Base-by-base conservation (phyloP, 2,113 vertebrate species). In the Pomatorhinus ruficollis region DNA sequence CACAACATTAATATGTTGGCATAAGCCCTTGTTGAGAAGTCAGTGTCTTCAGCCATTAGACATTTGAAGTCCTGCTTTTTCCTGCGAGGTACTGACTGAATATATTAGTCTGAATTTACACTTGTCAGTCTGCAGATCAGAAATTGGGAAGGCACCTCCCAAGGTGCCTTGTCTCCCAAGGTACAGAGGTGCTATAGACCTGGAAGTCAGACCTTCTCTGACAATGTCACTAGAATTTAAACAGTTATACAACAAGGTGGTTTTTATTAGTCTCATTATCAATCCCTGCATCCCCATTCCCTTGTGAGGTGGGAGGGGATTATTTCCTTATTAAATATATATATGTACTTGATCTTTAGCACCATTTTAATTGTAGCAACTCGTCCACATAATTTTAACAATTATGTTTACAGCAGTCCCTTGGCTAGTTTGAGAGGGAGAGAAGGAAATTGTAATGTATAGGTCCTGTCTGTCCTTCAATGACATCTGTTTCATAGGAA, bases 371-470 rank as follows among this genome's bases (percentile, higher is more conserved):
- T 35, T 57, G 5, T 54, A 78, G 11, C 23, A 68, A 30, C 19
- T 66, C 0, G 1, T 87, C 42, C 39, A 66, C 23, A 17, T n/a
- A 0, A 21, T 52, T 74, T 59, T 59, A 50, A 10, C 15, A 52
- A 12, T 57, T 15, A 37, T 44, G 5, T 28, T 72, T 64, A 45
- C 3, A 18, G 8, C n/a, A 64, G 5, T 37, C 22, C 69, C 14
- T 28, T 39, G 27, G 24, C n/a, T 84, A 11, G 60, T 74, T 37
- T 24, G 12, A 11, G 6, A 35, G 10, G 3, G 6, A 50, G 2
- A 7, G 12, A 53, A 57, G 20, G 31, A 16, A 80, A 40, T 6
- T 1, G 0, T 14, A n/a, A 17, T 1, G 1, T 40, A 5, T 8
- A 17, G 39, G 9, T 61, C 60, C n/a, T 65, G 31, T 9, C 20